Evolutionary conservation across 2,888 invertebrate species (phyloP), one percentile per base, ranked within the genome.

Genomic region (Agapostemon virescens): DNA sequence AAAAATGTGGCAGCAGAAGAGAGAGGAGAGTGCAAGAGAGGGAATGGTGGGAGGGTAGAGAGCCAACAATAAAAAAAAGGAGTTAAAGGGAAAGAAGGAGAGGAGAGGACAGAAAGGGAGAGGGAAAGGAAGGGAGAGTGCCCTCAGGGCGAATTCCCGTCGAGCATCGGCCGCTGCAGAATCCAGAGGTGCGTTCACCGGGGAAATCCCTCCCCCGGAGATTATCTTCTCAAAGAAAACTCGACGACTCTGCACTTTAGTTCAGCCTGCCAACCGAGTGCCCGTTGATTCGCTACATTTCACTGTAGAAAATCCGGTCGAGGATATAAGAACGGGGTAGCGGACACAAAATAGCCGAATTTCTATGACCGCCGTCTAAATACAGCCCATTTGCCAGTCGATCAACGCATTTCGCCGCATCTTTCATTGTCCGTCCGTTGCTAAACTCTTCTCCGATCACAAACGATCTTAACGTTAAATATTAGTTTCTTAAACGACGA

Each of bases 101-200:
- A 78, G 87, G 79, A 74, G 78, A 66, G 77, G 75, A 52, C 40
- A 36, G 64, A 36, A 36, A 23, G 36, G 61, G 78, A 75, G 75
- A 69, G 66, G 66, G 69, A 72, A 69, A 69, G 69, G 71, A 74
- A 74, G 81, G 73, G 78, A 78, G 87, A 89, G 86, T 85, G 86
- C 85, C 88, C 88, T 83, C 84, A 79, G 85, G 88, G 88, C 87
- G 84, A 89, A 89, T 89, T 89, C 88, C 86, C 87, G 82, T 81
- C 86, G 85, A 87, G 84, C 87, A 82, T 81, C 83, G 83, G 80
- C 74, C 77, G 79, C 81, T 74, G 82, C 80, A 82, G 83, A 84
- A 84, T 84, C 79, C 75, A 76, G 69, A 79, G 79, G 76, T 79
- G 76, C 82, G 79, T 83, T 82, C 81, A 84, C 77, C 81, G 80